Base-by-base conservation (phyloP, 2,888 invertebrate species). In the Watsonalla cultraria region DNA sequence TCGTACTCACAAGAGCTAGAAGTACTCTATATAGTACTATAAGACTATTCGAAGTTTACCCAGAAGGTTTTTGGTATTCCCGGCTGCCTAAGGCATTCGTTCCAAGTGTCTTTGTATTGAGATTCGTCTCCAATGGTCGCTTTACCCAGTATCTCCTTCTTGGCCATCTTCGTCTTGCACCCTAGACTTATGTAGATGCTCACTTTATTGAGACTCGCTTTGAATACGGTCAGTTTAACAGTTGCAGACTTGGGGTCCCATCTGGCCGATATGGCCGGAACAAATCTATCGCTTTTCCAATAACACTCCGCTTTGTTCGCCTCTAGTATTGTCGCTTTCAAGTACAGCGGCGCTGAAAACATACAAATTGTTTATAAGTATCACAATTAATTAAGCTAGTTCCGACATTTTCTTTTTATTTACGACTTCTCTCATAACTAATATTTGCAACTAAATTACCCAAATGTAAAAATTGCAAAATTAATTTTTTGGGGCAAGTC, bases 311-410 rank as follows among this genome's bases (percentile, higher is more conserved):
- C 86, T 69, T 90, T 92, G 63, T 93, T 94, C 57, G 93, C 93
- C 74, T 96, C 95, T 59, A 94, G 92, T 57, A 95, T 93, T 0
- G 94, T 94, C 56, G 96, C 95, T 84, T 96, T 96, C 59, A 96
- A 91, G 76, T 96, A 96, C 68, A 96, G 90, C 53, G 94, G 94
- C 42, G 93, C 93, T 93, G 81, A 56, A 90, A 88, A 58, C 58
- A 62, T 60, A 42, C 65, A 57, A 65, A 57, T 54, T 50, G 50
- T 45, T 52, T 0, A 24, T 54, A 42, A 54, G 35, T 47, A 24
- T 45, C 34, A n/a, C 9, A 8, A 42, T 35, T 15, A 15, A 45
- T 33, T 52, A 1, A 11, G 5, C 8, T 42, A 11, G 42, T 11
- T 42, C 1, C 24, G 24, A 24, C 24, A 2, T 24, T 24, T 24